Base-by-base conservation (phyloP, 2,113 vertebrate species). In the Embiotoca jacksoni region DNA sequence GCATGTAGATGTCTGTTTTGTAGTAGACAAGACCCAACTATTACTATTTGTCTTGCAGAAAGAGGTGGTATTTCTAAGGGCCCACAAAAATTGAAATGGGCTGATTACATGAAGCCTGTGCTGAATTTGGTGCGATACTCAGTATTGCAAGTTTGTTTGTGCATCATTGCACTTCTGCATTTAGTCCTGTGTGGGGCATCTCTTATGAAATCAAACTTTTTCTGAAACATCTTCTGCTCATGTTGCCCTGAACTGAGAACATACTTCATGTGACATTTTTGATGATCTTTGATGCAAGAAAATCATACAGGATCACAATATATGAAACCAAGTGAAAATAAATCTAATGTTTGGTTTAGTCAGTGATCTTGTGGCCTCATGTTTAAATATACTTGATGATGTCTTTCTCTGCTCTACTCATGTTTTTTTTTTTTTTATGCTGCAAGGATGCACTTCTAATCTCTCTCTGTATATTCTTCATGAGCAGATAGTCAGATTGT, bases 401-500 rank as follows among this genome's bases (percentile, higher is more conserved):
- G 47, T 69, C 30, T 66, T 57, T 41, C 41, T 66, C n/a, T 23
- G 5, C 49, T 23, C 5, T 5, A 33, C 56, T 68, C 55, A 75
- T 62, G 33, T 72, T 49, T 57, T 62, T 33, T 63, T 54, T 68
- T 56, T 36, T 44, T 4, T 62, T 16, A 67, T 39, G 76, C 61
- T 70, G 61, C 58, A 78, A 46, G 23, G 33, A 46, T 37, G 60
- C 33, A 62, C 54, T 44, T 86, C 37, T 66, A 57, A 83, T 80
- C 36, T 81, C 37, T 69, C 11, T 8, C 57, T 55, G 59, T 57
- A 32, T 80, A 59, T 70, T 56, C 23, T 60, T 64, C 31, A 67
- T 7, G 2, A 55, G 4, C 57, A 72, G 50, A 87, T 62, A 84
- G 73, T 82, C 60, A 75, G 58, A 54, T 78, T 88, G 75, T 86